Percentiles rank a stretch among this genome's conserved stretches.
These are phyloP conservation scores for Subanguina moxae DNA, from an alignment of 1,140 invertebrate species.

Conservation along the genomic window DNA sequence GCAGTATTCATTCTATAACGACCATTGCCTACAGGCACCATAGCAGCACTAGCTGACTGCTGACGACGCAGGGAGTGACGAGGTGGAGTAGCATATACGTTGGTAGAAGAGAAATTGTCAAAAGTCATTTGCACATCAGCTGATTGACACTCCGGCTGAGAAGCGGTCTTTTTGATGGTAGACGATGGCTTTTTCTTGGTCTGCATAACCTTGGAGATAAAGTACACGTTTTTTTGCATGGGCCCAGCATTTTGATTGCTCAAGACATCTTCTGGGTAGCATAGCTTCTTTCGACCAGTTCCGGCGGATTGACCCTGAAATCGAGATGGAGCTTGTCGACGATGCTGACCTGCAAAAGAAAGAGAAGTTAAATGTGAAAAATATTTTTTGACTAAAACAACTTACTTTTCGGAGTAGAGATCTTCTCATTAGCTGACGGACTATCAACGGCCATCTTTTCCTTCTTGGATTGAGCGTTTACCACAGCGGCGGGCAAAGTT, in stretches of 20 bases:
- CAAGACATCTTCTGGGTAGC: background rate
- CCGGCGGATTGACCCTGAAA: background rate
- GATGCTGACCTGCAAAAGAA: background rate
- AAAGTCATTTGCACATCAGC: background rate
- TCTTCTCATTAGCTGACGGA: background rate
- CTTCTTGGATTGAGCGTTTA: background rate
- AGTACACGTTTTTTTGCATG: background rate
- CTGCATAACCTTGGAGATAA: background rate
- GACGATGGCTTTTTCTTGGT: background rate
- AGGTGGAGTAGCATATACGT: slow-evolving; percentile 15
- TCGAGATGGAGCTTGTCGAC: background rate
- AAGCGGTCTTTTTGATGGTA: background rate
- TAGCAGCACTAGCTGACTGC: slow-evolving; percentile 25
- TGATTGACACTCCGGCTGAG: slow-evolving; percentile 2
- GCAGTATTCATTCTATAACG: background rate
- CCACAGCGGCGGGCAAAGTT: background rate
- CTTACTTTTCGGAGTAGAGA: background rate
- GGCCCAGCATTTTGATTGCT: background rate
- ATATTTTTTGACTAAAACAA: too few species aligned
- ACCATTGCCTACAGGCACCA: slow-evolving; percentile 8
- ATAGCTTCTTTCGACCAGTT: background rate
- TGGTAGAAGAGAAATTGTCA: slow-evolving; percentile 6
- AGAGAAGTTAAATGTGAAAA: too few species aligned
- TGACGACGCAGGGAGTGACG: slow-evolving; percentile 18
- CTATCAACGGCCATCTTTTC: background rate